Percentiles rank a stretch among this genome's conserved stretches.
Evolutionary conservation across 2,888 invertebrate genomes (phyloP).

Genomic region (Reticulitermes lucifugus): DNA sequence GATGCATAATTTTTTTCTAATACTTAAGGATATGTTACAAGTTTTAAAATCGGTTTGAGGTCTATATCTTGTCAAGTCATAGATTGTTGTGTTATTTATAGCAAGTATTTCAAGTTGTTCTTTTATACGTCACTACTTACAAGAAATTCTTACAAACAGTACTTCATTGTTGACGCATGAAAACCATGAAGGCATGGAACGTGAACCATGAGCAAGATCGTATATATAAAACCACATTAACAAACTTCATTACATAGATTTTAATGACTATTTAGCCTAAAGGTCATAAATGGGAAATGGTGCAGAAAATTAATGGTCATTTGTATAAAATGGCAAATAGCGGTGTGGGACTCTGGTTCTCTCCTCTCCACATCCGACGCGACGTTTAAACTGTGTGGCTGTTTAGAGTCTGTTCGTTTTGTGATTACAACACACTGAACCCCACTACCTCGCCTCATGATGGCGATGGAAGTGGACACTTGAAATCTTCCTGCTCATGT

Average conservation of each 20-base stretch:
- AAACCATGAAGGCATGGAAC: background rate
- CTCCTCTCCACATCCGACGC: constrained; percentile 8
- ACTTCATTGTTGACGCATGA: background rate
- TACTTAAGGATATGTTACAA: too few relatives aligned
- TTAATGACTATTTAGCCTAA: constrained; percentile 38
- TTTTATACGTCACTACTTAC: too few relatives aligned
- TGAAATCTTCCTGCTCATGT: constrained; percentile 36
- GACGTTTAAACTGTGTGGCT: constrained; percentile 30
- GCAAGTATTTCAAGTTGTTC: too few relatives aligned
- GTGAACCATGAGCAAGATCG: background rate
- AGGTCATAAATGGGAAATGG: constrained; percentile 41
- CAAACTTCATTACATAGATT: constrained; percentile 36
- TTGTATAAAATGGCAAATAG: constrained; percentile 37
- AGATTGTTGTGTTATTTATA: too few relatives aligned
- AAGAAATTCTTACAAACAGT: too few relatives aligned
- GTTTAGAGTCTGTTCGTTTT: constrained; percentile 36
- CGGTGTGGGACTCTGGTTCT: constrained; percentile 12
- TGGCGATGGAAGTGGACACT: constrained; percentile 34
- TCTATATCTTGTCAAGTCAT: too few relatives aligned
- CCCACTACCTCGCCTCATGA: background rate
- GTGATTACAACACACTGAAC: background rate
- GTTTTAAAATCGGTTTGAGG: too few relatives aligned
- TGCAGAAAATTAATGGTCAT: constrained; percentile 42
- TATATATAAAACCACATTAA: constrained; percentile 29
- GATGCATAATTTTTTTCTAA: too few relatives aligned